Evolutionary conservation across 2,113 vertebrate genomes (phyloP), one percentile per base, ranked within the genome.

Genomic region (Amia ocellicauda): DNA sequence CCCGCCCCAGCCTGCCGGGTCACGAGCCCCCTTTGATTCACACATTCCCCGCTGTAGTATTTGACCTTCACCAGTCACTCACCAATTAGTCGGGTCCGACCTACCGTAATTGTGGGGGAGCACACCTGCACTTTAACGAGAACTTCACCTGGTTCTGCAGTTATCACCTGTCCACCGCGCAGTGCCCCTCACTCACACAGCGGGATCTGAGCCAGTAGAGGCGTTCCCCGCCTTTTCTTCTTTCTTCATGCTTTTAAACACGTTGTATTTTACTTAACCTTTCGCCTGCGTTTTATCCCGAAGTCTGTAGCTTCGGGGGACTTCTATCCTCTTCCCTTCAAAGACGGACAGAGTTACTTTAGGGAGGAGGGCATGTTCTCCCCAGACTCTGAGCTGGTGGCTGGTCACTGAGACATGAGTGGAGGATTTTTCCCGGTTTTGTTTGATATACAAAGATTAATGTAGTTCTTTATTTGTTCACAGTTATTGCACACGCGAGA

Each of bases 81-180:
- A 0, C 58, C 76, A 72, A 81, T 86, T 81, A 84, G 71, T 28
- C 52, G 40, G 64, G 63, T 58, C 71, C 42, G 0, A 0, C 49
- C 58, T 16, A 3, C 27, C 72, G 57, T 81, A 82, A 77, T 72
- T 62, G 63, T 1, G 8, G 65, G 42, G 63, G 3, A 20, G 63
- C 56, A 75, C 86, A 88, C 71, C 86, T 91, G 83, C 63, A 1
- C 58, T 81, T 68, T 76, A 77, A 81, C 20, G 1, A 75, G 67
- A 17, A 57, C 68, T 24, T 77, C 85, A 87, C 79, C 85, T 89
- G 85, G 72, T 85, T 82, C 54, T 53, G 62, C 52, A 24, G 5
- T 23, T 52, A 42, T 51, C 58, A 59, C 27, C 13, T 19, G 42
- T 36, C 54, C 42, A 14, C 40, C 17, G 2, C 36, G 41, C 28